Evolutionary conservation across 2,113 vertebrate genomes (phyloP), one percentile per base, ranked within the genome.

Genomic region (Chamaea fasciata): DNA sequence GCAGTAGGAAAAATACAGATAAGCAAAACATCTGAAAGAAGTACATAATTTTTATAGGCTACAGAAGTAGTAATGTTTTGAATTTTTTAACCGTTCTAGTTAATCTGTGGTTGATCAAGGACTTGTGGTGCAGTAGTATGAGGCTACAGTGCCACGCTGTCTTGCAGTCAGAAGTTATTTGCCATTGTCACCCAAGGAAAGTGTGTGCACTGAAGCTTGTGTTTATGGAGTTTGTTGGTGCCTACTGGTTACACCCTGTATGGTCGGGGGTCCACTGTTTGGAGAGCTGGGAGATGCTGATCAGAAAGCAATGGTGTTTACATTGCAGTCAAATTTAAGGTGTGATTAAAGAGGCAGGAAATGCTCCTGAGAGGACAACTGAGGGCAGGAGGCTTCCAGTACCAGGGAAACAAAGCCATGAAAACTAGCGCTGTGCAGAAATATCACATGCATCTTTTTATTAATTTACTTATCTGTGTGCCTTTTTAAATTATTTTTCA

Each of bases 181-280:
- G 30, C 67, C 7, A 2, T 50, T 0, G 0, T 83, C 24, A 67
- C 47, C 1, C 0, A 4, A 70, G 55, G 60, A 83, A 53, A 6
- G 14, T 56, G 3, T 6, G 5, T 67, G 35, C 19, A 10, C 37
- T 63, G 41, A 63, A 78, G 68, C 6, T 17, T 16, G 3, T 17
- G 31, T 80, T 87, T 52, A 14, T 68, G 35, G 49, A 56, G 44
- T 35, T 46, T 55, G 10, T 59, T 85, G 63, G 27, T 86, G 59
- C 22, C 26, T 62, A 47, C 20, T 39, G 44, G 19, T 55, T 67
- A 11, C 33, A 3, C 27, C 71, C 12, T 23, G 20, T 73, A n/a
- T 0, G 3, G 30, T 50, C 70, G 70, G 15, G 49, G 10, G 49
- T 83, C 42, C 17, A 4, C 30, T 67, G 10, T 60, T 56, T 44